phyloP scores from a whole-genome alignment of 2,888 invertebrate genomes.

The Pollenia angustigena region DNA sequence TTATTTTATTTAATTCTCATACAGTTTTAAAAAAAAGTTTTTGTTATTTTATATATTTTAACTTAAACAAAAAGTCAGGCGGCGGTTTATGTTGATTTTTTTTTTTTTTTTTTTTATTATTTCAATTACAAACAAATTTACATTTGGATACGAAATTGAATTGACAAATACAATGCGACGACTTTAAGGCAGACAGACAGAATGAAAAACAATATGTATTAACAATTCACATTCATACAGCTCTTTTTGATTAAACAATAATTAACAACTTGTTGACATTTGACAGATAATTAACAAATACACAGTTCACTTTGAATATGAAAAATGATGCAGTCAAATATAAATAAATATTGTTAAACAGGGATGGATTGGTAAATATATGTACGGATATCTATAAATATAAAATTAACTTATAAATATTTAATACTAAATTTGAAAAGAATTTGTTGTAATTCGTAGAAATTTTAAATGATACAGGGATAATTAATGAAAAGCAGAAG shows the following conservation, averaged over 20 bases:
- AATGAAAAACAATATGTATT: constrained; percentile 3
- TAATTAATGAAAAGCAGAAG: too few species aligned
- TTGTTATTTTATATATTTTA: neutral
- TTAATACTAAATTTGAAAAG: neutral
- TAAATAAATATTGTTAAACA: constrained; percentile 1
- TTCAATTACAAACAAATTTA: constrained; percentile 40
- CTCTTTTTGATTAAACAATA: constrained; percentile 69
- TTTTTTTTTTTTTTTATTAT: neutral
- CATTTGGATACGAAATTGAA: constrained; percentile 57
- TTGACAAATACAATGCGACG: constrained; percentile 50
- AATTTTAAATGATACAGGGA: too few species aligned
- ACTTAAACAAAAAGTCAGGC: neutral
- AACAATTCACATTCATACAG: constrained; percentile 28
- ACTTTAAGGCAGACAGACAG: neutral
- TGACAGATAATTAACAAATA: constrained; percentile 71
- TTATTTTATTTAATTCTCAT: constrained; percentile 5
- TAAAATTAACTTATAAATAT: constrained; percentile 20
- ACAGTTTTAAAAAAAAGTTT: neutral
- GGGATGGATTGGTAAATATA: constrained; percentile 22
- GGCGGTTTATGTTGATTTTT: constrained; percentile 34
- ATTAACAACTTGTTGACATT: constrained; percentile 67
- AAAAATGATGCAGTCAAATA: constrained; percentile 43
- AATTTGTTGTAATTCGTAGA: too few species aligned
- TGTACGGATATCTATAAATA: neutral
- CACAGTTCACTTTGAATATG: constrained; percentile 22